Evolutionary conservation across 2,888 invertebrate genomes (phyloP), one percentile per base, ranked within the genome.

Genomic region (Lamproptera curius): DNA sequence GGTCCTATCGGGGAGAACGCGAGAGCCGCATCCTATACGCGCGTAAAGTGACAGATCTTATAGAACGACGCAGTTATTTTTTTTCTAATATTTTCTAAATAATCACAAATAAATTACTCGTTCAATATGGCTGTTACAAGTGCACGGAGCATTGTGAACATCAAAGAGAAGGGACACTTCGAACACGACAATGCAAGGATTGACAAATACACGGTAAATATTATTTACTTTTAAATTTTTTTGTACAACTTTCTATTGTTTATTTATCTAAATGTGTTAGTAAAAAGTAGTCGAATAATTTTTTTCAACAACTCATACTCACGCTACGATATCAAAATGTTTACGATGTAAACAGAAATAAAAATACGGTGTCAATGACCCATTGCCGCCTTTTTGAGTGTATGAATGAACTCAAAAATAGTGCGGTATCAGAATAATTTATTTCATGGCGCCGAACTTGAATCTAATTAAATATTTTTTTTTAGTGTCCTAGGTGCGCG

Each of bases 141-240:
- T 82, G 77, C 77, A 52, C 74, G 78, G 62, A 74, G 61, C 57
- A 75, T 84, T 65, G 78, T 86, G 71, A 78, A 72, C 55, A 61
- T 85, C 63, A 83, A 86, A 63, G 78, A 85, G 63, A 74, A 73
- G 55, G 73, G 72, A 28, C 83, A 75, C 63, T 87, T 86, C 55
- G 79, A 79, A 53, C 76, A 70, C 54, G 83, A 84, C 61, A 81
- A 81, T 76, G 80, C 71, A 37, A 73, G 82, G 70, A 73, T 77
- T 66, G 63, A 80, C 52, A 87, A 87, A 72, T 87, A 87, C 58
- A 86, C 86, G 77, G 86, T 87, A 64, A 73, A 67, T 75, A 41
- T 44, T 28, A 28, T 28, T 28, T 10, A n/a, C n/a, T 28, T 2
- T 2, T 10, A 28, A 28, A 28, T 28, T 10, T 28, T 28, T 28